Base-by-base conservation (phyloP, 2,113 vertebrate species). In the Oplegnathus fasciatus region DNA sequence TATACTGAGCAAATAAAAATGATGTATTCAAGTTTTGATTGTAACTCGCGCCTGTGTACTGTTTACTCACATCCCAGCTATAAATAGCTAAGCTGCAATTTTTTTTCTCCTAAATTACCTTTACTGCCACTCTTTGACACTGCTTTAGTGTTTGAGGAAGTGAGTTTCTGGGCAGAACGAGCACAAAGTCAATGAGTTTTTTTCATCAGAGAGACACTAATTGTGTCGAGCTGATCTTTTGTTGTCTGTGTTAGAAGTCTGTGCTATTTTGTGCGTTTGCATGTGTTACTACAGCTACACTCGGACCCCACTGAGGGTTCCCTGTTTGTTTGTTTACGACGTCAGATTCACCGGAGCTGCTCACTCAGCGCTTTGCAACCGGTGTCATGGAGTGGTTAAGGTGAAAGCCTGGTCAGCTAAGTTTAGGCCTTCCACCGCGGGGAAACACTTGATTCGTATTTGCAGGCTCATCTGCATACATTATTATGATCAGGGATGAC, bases 1-100 rank as follows among this genome's bases (percentile, higher is more conserved):
- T 79, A 82, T 71, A 92, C 55, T 24, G 69, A 81, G 78, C 78
- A 82, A 86, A 91, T 93, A 91, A 91, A 93, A 83, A 79, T 93
- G 87, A 94, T 89, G 82, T 40, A 90, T 90, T 78, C 57, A 22
- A 76, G 78, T 83, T 88, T 78, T 75, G 89, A 92, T 88, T 89
- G 75, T 85, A 82, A 88, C 46, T 75, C 80, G 60, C 52, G 22
- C 62, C 57, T 42, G 77, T 78, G 72, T 62, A 62, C 73, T 77
- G 82, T 91, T 90, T 80, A 86, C 76, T 83, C 85, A 74, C 64
- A 82, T 60, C 55, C 2, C 9, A 24, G 65, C 64, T 89, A 73
- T 82, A 78, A 91, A 93, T 88, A 92, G 84, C 28, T 72, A 44
- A 72, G 80, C 75, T 64, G 67, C 61, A 50, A 34, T 79, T 75